Conservation (phyloP, 2,888 invertebrate species). For the Drosophila kanekoi region DNA sequence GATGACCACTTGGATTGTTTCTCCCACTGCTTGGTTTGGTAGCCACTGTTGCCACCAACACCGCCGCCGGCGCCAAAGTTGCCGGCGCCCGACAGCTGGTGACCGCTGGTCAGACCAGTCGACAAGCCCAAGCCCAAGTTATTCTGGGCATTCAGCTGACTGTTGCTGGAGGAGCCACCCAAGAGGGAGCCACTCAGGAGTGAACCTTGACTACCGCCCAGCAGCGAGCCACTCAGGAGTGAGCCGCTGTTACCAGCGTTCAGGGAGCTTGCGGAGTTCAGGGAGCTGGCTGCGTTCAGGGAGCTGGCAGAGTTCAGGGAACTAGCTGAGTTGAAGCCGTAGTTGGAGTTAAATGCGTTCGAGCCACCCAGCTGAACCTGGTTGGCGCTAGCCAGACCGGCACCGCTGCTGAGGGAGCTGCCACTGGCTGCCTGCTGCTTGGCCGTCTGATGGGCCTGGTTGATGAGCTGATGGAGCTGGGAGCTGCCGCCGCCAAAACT, state of each 20-base stretch:
- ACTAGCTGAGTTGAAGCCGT: conserved; percentile 48
- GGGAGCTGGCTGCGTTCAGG: conserved; percentile 46
- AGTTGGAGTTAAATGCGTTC: conserved; percentile 45
- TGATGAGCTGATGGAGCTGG: conserved; percentile 76
- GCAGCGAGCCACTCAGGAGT: conserved; percentile 46
- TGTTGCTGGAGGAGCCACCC: conserved; percentile 29
- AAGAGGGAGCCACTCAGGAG: conserved; percentile 39
- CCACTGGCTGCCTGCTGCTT: conserved; percentile 76
- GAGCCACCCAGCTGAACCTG: conserved; percentile 59
- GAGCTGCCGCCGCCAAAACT: conserved; percentile 43
- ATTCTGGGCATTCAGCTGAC: conserved; percentile 44
- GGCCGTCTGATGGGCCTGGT: conserved; percentile 83
- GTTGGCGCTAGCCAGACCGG: conserved; percentile 57
- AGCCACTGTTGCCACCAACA: conserved; percentile 55
- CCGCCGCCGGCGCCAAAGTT: conserved; percentile 54
- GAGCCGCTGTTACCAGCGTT: conserved; percentile 51
- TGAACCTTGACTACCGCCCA: conserved; percentile 54
- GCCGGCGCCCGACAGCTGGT: conserved; percentile 46
- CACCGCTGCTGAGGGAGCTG: conserved; percentile 53
- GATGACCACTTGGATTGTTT: conserved; percentile 85
- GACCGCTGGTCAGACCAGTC: conserved; percentile 46
- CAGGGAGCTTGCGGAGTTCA: conserved; percentile 48
- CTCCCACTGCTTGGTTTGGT: conserved; percentile 84
- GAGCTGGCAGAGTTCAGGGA: conserved; percentile 59
- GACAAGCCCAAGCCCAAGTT: conserved; percentile 42